These are phyloP conservation scores for Apodemus agrarius DNA, from an alignment of 2,797 vertebrate genomes.

Conservation along the genomic window DNA sequence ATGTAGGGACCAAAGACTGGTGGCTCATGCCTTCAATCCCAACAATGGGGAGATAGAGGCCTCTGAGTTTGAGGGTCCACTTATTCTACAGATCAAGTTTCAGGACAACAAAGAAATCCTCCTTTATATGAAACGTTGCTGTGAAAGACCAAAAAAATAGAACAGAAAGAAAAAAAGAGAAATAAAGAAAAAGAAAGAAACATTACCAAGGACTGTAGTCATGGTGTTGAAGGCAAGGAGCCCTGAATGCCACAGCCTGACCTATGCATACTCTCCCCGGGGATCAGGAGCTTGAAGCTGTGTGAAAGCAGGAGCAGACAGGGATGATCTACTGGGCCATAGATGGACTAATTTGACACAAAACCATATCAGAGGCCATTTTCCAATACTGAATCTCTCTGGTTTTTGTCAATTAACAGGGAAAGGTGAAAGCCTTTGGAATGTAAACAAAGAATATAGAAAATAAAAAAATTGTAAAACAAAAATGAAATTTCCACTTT, in stretches of 20 bases:
- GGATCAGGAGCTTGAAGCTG: not conserved
- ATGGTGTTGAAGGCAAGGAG: not conserved
- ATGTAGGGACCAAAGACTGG: not conserved
- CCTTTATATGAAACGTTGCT: not conserved
- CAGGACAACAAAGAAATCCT: not conserved
- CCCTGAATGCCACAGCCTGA: not conserved
- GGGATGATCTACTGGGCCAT: not conserved
- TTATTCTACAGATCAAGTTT: not conserved
- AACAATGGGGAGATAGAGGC: not conserved
- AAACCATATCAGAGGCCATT: not conserved
- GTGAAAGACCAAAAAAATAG: not conserved
- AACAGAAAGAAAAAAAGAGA: not conserved
- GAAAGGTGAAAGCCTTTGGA: too few species aligned
- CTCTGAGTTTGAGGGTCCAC: not conserved
- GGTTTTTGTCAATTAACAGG: not conserved
- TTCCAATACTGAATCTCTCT: conserved; percentile 13
- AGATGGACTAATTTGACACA: not conserved
- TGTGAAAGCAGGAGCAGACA: not conserved
- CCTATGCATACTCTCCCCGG: not conserved
- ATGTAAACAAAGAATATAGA: too few species aligned
- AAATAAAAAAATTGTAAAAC: too few species aligned
- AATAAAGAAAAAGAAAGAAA: not conserved
- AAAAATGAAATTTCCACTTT: conserved; percentile 2
- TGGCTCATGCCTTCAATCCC: not conserved
- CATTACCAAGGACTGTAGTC: not conserved